Base-by-base conservation (phyloP, 2,888 invertebrate genomes). In the Ptychoptera contaminata region DNA sequence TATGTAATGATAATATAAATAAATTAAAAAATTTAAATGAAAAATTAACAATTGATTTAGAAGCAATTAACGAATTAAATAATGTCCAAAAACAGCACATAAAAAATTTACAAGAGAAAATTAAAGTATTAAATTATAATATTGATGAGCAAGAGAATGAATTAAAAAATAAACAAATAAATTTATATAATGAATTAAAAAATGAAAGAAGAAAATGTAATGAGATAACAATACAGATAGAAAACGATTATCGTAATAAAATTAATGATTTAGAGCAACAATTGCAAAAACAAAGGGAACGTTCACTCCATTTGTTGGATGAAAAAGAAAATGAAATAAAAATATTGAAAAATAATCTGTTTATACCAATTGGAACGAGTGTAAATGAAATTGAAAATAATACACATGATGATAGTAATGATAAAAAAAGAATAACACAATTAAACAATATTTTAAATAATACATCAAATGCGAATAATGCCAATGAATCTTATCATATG, bases 291-390 rank as follows among this genome's bases (percentile, higher is more conserved):
- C 90, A 90, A 57, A 68, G 91, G 1, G 82, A 83, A 44, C 69
- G 90, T 34, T 86, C 87, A 32, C 67, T 87, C 8, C 73, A 76
- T 2, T 62, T 91, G 16, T 63, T 92, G 32, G 78, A 82, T 12
- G 90, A 91, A 55, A 84, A 87, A 29, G 90, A 91, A 52, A 74
- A 72, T 52, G 79, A 79, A 56, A 76, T 83, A 9, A 66, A 74
- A 36, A 72, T 76, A 0, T 53, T 77, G 38, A 73, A 73, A 54
- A 68, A 69, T 15, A 71, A 71, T 1, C 71, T 74, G 48, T 71
- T 72, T 47, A 63, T 72, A 15, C 31, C 8, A 8, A 38, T 34
- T 10, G 34, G 43, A 9, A 16, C 23, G 8, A 39, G 32, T 31
- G 11, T 16, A 10, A 37, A 12, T n/a, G 16, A 23, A 8, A n/a